Evolutionary conservation across 2,797 vertebrate species (phyloP).

Genomic region (Tangara arthus): DNA sequence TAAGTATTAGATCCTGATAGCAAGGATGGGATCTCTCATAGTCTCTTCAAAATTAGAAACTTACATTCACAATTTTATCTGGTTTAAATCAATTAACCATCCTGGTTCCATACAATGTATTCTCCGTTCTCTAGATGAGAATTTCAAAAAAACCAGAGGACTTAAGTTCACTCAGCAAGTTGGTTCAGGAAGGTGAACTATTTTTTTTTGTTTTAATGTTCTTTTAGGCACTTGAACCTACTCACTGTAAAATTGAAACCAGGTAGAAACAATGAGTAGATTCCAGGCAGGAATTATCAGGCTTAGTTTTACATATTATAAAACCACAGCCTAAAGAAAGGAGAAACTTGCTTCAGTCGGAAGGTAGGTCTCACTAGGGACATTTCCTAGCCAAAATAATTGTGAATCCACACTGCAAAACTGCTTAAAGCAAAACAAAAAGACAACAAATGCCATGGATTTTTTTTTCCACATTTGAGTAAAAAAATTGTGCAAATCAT

Average conservation of each 20-base stretch:
- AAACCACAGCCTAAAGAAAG: not conserved
- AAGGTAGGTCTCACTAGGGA: not conserved
- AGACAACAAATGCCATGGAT: not conserved
- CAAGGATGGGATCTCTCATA: not conserved
- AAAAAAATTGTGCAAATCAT: not conserved
- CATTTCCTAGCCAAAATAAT: not conserved
- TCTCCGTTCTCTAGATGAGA: not conserved
- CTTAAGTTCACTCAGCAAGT: not conserved
- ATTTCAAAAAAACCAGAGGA: not conserved
- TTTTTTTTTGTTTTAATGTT: not conserved
- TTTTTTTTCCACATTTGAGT: not conserved
- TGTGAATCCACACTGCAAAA: not conserved
- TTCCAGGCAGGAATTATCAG: not conserved
- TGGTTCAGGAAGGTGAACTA: not conserved
- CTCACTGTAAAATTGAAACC: not conserved
- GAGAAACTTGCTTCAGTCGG: not conserved
- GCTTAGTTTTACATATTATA: not conserved
- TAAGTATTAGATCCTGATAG: not conserved
- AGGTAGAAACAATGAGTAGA: not conserved
- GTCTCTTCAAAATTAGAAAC: not conserved
- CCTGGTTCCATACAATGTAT: fast-evolving
- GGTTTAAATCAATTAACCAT: not conserved
- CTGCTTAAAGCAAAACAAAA: not conserved
- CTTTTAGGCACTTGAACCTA: not conserved
- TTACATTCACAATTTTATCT: not conserved